These are phyloP conservation scores for Trichomycterus rosablanca DNA, from an alignment of 2,113 vertebrate genomes.

Conservation along the genomic window DNA sequence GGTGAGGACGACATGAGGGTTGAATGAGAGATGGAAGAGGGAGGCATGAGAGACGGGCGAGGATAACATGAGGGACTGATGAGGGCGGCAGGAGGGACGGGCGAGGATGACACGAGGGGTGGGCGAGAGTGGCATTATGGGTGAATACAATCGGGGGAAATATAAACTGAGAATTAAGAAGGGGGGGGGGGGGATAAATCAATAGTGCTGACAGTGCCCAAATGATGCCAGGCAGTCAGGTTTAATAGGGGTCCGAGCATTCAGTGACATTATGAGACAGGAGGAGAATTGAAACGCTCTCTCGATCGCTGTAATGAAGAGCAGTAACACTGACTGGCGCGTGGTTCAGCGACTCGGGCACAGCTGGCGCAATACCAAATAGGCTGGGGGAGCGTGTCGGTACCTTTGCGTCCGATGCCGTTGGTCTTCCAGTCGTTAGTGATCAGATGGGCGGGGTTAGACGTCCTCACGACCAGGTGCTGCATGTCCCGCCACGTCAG, in stretches of 20 bases:
- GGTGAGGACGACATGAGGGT: background rate
- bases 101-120: conserved; percentile 27
- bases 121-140: conserved; percentile 21
- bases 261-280: conserved; percentile 17
- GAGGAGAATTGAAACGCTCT: conserved; percentile 22
- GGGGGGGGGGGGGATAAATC: conserved; percentile 10
- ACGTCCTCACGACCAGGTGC: conserved; percentile 91
- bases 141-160: conserved; percentile 34
- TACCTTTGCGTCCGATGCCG: conserved; percentile 93
- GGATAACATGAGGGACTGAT: background rate
- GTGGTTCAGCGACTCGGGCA: background rate
- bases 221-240: conserved; percentile 3
- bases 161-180: no score
- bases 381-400: background rate
- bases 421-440: conserved; percentile 92
- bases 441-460: conserved; percentile 84
- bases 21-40: no score
- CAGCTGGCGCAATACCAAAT: background rate
- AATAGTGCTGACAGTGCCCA: conserved; percentile 36
- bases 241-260: conserved; percentile 4
- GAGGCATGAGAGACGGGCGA: background rate
- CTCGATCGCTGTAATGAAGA: conserved; percentile 12
- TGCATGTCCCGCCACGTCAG: conserved; percentile 98
- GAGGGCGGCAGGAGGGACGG: conserved; percentile 12
- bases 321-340: conserved; percentile 1